Percentiles rank a stretch among this genome's conserved stretches.
Evolutionary conservation across 2,797 vertebrate genomes (phyloP).

Genomic region (Brachyrhaphis roseni): DNA sequence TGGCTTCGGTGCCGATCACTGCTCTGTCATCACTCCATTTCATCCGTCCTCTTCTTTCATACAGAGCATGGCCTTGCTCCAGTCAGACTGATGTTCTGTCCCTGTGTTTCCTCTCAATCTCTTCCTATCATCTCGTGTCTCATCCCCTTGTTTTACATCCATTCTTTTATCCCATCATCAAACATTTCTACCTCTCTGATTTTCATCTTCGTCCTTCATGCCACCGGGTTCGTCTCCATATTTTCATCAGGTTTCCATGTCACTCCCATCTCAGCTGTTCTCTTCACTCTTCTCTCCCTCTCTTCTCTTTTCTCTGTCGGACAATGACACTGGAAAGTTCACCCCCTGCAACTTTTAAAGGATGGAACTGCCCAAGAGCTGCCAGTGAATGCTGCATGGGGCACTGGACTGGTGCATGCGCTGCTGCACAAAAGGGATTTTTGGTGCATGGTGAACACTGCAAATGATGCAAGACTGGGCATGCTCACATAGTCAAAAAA

Average conservation of each 20-base stretch:
- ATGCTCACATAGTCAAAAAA: slow-evolving; percentile 29
- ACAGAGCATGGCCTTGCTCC: slow-evolving; percentile 51
- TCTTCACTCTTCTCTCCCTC: slow-evolving; percentile 34
- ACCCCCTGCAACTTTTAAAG: slow-evolving; percentile 59
- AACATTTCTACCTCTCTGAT: slow-evolving; percentile 16
- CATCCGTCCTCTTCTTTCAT: slow-evolving; percentile 33
- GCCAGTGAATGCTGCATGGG: slow-evolving; percentile 84
- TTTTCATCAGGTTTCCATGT: slow-evolving; percentile 21
- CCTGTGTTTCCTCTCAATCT: slow-evolving; percentile 27
- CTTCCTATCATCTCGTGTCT: background rate
- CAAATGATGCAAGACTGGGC: slow-evolving; percentile 64
- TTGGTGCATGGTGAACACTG: slow-evolving; percentile 76
- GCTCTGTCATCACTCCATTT: slow-evolving; percentile 30
- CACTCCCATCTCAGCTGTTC: slow-evolving; percentile 7
- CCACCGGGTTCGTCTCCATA: slow-evolving; percentile 7
- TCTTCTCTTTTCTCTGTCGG: slow-evolving; percentile 71
- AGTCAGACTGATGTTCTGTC: slow-evolving; percentile 40
- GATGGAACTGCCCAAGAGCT: slow-evolving; percentile 73
- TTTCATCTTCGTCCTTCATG: slow-evolving; percentile 5
- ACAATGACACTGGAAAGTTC: slow-evolving; percentile 73
- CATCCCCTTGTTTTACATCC: background rate
- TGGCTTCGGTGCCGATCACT: slow-evolving; percentile 19
- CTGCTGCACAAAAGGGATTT: slow-evolving; percentile 57
- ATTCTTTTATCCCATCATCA: background rate
- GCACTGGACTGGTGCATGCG: slow-evolving; percentile 81